Evolutionary conservation across 2,113 vertebrate genomes (phyloP), one percentile per base, ranked within the genome.

Genomic region (Coryphaenoides rupestris): DNA sequence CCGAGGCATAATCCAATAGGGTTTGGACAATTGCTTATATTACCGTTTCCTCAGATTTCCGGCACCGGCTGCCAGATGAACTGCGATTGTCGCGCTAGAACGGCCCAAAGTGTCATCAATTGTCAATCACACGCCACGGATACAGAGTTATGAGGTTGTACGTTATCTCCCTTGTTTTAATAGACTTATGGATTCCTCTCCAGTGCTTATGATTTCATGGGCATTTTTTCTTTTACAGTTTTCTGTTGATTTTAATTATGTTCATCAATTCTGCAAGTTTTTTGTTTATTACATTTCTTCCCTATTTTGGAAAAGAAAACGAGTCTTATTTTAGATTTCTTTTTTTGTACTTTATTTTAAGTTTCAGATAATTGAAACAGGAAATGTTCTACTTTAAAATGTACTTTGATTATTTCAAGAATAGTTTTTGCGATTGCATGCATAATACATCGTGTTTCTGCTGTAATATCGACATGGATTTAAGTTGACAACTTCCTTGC

Each of bases 121-220:
- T 57, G 55, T 57, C 21, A 21, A 28, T 57, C 22, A 57, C 14
- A 10, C 2, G 28, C 28, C 28, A 33, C 13, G 33, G 9, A 40
- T 40, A 40, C 9, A 9, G 9, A 40, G 33, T 40, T 40, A 7
- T n/a, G n/a, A 40, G 33, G 33, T 40, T 40, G 6, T 40, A 73
- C 77, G 65, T 83, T 88, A 87, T 87, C 86, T 83, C 80, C 75
- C 76, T 77, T 69, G 64, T 47, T 49, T 60, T 82, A 65, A 86
- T 80, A 70, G 77, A 84, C 76, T 86, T 85, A 88, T 88, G 81
- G 85, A 87, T 88, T 84, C 83, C 80, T 56, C 74, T 73, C 63
- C 62, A 65, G 16, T 64, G 64, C 4, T 68, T 78, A 74, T 45
- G 69, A 76, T 63, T 68, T 76, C 75, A 62, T 54, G 57, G 64